phyloP scores from a whole-genome alignment of 2,888 invertebrate genomes.

The Epinotia brunnichana region DNA sequence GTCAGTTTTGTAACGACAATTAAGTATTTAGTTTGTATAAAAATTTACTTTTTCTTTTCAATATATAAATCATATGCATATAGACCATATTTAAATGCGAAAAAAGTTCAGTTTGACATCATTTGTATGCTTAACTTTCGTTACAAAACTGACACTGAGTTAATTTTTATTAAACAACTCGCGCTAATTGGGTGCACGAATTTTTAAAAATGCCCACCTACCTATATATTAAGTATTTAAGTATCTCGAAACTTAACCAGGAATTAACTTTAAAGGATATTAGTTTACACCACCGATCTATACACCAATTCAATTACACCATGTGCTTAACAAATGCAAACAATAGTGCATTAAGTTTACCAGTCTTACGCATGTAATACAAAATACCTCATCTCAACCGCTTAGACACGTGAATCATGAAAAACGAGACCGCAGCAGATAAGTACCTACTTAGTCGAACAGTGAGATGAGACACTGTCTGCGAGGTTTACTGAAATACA shows the following conservation, averaged over 20 bases:
- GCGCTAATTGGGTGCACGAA: no score
- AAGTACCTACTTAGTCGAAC: not conserved
- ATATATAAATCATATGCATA: no score
- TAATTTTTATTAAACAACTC: no score
- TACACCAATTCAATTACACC: not conserved
- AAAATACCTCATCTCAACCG: slow-evolving; percentile 1
- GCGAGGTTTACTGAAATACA: not conserved
- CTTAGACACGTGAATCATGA: not conserved
- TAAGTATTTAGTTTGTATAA: no score
- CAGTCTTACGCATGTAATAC: not conserved
- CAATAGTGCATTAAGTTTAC: not conserved
- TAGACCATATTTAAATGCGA: no score
- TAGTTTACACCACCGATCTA: not conserved
- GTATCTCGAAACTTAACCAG: not conserved
- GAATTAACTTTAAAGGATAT: not conserved
- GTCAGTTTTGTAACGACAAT: no score
- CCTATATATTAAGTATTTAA: no score
- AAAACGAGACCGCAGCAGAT: slow-evolving; percentile 6
- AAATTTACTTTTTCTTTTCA: no score
- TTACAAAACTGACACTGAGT: no score
- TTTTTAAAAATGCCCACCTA: no score
- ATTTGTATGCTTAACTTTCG: no score
- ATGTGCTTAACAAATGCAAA: not conserved
- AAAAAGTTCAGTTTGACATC: no score
- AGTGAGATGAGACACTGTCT: slow-evolving; percentile 2